phyloP scores from a whole-genome alignment of 2,113 vertebrate species.

The Notothenia coriiceps region DNA sequence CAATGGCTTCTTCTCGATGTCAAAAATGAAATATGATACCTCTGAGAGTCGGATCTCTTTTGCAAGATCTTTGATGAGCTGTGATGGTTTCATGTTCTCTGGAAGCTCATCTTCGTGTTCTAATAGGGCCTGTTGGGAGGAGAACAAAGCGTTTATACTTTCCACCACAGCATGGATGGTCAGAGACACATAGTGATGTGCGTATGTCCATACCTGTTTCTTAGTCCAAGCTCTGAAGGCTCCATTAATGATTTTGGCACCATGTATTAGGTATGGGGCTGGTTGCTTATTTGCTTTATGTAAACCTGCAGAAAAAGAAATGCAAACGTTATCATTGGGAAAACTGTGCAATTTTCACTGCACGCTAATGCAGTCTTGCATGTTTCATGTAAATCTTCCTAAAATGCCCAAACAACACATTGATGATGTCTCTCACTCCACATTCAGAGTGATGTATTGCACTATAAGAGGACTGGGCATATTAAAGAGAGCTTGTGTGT shows the following conservation, averaged over 20 bases:
- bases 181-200: not conserved
- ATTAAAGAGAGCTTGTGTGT: not conserved
- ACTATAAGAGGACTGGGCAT: not conserved
- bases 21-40: constrained; percentile 79
- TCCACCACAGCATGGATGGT: not conserved
- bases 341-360: not conserved
- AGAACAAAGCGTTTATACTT: not conserved
- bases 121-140: constrained; percentile 88
- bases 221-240: constrained; percentile 99
- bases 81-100: constrained; percentile 97
- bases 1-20: not conserved
- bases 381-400: not conserved
- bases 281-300: constrained; percentile 97
- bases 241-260: constrained; percentile 98
- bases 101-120: constrained; percentile 98
- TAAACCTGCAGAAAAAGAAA: constrained; percentile 85
- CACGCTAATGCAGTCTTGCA: not conserved
- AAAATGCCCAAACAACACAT: not conserved
- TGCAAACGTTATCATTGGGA: constrained; percentile 16
- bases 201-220: constrained; percentile 89
- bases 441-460: not conserved
- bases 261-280: constrained; percentile 92
- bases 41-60: constrained; percentile 98
- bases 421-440: no score
- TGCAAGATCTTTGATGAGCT: constrained; percentile 99